Base-by-base conservation (phyloP, 2,888 invertebrate genomes). In the Leptothorax acervorum region DNA sequence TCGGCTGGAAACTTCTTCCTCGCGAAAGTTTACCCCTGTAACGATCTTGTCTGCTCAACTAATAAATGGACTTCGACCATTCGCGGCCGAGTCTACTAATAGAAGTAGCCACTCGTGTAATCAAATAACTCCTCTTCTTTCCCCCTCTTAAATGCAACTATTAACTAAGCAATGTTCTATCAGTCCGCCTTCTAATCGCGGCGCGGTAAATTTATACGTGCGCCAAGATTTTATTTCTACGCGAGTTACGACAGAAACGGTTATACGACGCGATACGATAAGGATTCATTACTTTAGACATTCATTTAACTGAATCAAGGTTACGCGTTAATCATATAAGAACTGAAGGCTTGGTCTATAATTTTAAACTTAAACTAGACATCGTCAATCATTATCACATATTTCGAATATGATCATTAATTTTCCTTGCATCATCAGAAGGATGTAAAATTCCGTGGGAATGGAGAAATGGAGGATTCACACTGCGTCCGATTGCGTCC, bases 21-120 rank as follows among this genome's bases (percentile, higher is more conserved):
- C 51, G 55, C 48, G 65, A 71, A 83, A 83, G 76, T 83, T 83
- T 57, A 75, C 42, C 62, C 23, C 51, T 62, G 31, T 82, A 82
- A 74, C 73, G 73, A 82, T 71, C 82, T 57, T 73, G 65, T 63
- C 75, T 45, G 74, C 63, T 42, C 42, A 74, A 82, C 62, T 82
- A 74, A 82, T 82, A 82, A 82, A 82, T 73, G 53, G 63, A 82
- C 31, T 82, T 73, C 12, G 51, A 55, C n/a, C 51, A 73, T 53
- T 82, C 53, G 53, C 62, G 63, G 51, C 28, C 28, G 35, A 0
- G 23, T n/a, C 35, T 62, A 63, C 53, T 73, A 73, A 73, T 74
- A 11, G 53, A 74, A 73, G 31, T 74, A 53, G 55, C 62, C 12
- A 53, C 45, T 42, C 53, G 28, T 62, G 28, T 82, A 51, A 73